Base-by-base conservation (phyloP, 92 coral and sea anemone species). In the Porites lobata region DNA sequence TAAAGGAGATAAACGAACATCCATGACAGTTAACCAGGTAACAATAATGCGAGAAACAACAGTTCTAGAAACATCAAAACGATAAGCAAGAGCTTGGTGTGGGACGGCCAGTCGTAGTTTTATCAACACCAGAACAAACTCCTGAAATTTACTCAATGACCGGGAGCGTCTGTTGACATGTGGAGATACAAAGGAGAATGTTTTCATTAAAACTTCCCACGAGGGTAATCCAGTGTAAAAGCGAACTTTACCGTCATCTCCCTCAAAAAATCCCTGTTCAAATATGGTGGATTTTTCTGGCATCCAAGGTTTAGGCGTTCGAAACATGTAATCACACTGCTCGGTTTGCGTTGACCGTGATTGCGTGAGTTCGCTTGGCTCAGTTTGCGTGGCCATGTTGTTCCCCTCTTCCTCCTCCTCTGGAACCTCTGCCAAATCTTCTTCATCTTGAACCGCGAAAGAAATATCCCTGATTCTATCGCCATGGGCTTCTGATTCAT, bases 201-300 rank as follows among this genome's bases (percentile, higher is more conserved):
- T 63, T 77, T 77, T 77, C 86, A 77, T 79, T 86, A 77, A 86
- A 65, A 56, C 32, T 65, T 86, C 71, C 68, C 67, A 24, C 3
- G 86, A 85, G 21, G 80, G 87, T 75, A 85, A 50, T 9, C 90
- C 90, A 19, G 90, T 84, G 68, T 90, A 85, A 90, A 90, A 90
- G 7, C 74, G 72, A 0, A 85, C 90, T 90, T 85, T 90, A 50
- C 85, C 65, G 77, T 90, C 58, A 54, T 90, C 79, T 65, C 77
- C 93, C 13, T 74, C 69, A 78, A 76, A 85, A 56, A 54, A 85
- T 14, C 57, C 84, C 58, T 85, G 77, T 72, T 77, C 59, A 85
- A 90, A 90, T 53, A 70, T 81, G 29, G n/a, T 78, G 52, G 79
- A 87, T 80, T 67, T 81, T 68, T 81, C 50, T 13, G 78, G 86